These are phyloP conservation scores for Stramonita haemastoma DNA, from an alignment of 2,888 invertebrate genomes.

Conservation along the genomic window DNA sequence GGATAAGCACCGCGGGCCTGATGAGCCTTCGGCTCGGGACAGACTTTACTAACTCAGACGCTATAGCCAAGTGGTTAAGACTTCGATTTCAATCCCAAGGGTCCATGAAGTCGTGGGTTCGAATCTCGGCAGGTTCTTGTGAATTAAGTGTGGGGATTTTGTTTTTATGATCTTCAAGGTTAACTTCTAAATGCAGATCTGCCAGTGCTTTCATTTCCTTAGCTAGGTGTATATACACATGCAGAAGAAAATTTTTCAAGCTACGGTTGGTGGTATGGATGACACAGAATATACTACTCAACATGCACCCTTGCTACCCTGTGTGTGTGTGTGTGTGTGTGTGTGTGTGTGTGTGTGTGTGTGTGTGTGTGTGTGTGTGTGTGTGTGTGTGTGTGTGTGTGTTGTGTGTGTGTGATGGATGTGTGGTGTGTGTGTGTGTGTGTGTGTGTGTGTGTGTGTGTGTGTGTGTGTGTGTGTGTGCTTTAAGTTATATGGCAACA, in stretches of 20 bases:
- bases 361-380: neutral
- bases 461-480: neutral
- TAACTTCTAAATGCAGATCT: neutral
- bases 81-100: too few relatives aligned
- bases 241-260: too few relatives aligned
- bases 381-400: neutral
- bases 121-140: too few relatives aligned
- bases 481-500: too few relatives aligned
- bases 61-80: too few relatives aligned
- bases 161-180: neutral
- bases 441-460: neutral
- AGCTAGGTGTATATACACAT: neutral
- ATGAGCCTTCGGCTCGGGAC: too few relatives aligned
- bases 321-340: conserved; percentile 1
- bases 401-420: neutral
- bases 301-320: neutral
- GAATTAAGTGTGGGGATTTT: neutral
- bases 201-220: neutral
- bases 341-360: conserved; percentile 17
- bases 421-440: neutral
- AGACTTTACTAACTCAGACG: too few relatives aligned
- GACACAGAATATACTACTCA: neutral
- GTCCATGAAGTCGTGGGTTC: too few relatives aligned
- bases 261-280: too few relatives aligned
- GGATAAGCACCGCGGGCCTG: too few relatives aligned